A percentile compares a stretch with the other conserved stretches of the same genome.
These are phyloP conservation scores for Sialia sialis DNA, from an alignment of 2,113 vertebrate species.

Conservation along the genomic window DNA sequence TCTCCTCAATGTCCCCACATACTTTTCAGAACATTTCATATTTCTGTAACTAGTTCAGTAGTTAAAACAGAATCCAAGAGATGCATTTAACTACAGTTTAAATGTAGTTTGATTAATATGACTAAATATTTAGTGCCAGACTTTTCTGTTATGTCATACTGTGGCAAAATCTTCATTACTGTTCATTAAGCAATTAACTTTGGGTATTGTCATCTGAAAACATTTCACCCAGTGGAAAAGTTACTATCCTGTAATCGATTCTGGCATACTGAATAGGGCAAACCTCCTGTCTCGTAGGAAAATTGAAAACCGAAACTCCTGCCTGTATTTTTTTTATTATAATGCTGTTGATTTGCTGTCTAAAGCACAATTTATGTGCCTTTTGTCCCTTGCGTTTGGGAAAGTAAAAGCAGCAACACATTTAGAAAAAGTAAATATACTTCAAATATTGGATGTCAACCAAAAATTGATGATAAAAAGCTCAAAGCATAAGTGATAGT, in stretches of 20 bases:
- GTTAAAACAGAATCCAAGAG: neutral
- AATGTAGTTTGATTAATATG: neutral
- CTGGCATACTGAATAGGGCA: neutral
- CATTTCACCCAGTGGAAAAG: neutral
- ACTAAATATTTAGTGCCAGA: neutral
- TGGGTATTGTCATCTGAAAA: neutral
- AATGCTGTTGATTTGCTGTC: neutral
- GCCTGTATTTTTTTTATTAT: neutral
- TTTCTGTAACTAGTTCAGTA: neutral
- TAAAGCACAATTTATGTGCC: neutral
- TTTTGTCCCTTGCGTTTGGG: neutral
- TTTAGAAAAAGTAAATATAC: neutral
- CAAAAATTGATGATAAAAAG: neutral
- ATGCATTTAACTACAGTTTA: neutral
- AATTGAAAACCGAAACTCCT: neutral
- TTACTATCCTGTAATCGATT: neutral
- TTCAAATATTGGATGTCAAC: neutral
- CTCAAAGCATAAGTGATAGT: neutral
- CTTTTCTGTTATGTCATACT: neutral
- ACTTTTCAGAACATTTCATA: neutral
- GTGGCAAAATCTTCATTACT: neutral
- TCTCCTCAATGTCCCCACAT: neutral
- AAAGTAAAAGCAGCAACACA: neutral
- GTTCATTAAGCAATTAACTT: neutral
- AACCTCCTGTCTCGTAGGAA: neutral